Conservation (phyloP, 2,888 invertebrate genomes). For the Corbicula japonica region DNA sequence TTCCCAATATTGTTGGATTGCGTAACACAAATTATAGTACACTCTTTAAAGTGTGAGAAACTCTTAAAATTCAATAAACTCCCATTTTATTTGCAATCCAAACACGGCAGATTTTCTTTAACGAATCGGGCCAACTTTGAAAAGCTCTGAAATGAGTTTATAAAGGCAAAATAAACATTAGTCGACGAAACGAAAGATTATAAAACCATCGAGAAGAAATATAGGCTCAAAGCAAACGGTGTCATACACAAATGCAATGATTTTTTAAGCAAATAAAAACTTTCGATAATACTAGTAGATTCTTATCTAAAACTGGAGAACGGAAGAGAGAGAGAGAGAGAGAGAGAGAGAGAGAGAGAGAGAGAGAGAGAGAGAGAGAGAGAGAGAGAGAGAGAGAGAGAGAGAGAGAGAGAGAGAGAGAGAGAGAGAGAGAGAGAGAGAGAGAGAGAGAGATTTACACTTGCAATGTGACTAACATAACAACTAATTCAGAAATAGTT, state of each 20-base stretch:
- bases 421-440: conserved; percentile 45
- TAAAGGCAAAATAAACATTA: conserved; percentile 28
- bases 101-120: neutral
- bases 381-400: conserved; percentile 30
- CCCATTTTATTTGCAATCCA: conserved; percentile 23
- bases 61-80: conserved; percentile 25
- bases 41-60: conserved; percentile 24
- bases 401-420: conserved; percentile 37
- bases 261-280: neutral
- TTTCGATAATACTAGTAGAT: neutral
- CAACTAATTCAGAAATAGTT: too few species aligned
- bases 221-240: neutral
- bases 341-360: neutral
- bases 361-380: conserved; percentile 6
- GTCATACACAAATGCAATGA: conserved; percentile 7
- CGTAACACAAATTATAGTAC: conserved; percentile 29
- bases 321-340: neutral
- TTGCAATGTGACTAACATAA: too few species aligned
- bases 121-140: conserved; percentile 11
- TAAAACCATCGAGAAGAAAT: conserved; percentile 12
- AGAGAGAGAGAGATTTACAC: too few species aligned
- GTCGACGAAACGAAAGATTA: conserved; percentile 13
- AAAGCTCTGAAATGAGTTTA: conserved; percentile 19
- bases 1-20: conserved; percentile 13
- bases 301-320: neutral